Evolutionary conservation across 2,888 invertebrate species (phyloP), one percentile per base, ranked within the genome.

Genomic region (Tenthredo scrophulariae): DNA sequence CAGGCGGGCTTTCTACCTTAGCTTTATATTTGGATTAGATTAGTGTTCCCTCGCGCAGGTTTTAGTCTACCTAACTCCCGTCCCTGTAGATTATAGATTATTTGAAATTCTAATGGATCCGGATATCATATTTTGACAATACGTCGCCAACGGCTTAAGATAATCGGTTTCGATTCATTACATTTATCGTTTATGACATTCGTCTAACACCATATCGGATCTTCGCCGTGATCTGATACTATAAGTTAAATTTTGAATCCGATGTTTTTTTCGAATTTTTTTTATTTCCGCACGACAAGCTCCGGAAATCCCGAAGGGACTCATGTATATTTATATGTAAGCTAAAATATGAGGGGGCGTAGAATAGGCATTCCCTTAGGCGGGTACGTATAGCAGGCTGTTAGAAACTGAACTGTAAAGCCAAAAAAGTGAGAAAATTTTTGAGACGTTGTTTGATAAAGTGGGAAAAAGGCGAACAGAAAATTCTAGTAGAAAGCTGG

Each of bases 41-140:
- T 67, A 67, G 18, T 26, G 33, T 18, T 33, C 33, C 33, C 67
- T 67, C 67, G 67, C 18, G 54, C n/a, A 54, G 67, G 67, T 67
- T 67, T 26, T 33, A 33, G 67, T 33, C 26, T 18, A 13, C 54
- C 62, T 62, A 26, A 18, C 33, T 33, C 5, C 13, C 18, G 67
- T 67, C 67, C 18, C 15, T 13, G 6, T 67, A 18, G 67, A 67
- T 67, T 67, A 13, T n/a, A n/a, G n/a, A 54, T 33, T 18, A 67
- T 67, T 67, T 33, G 33, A 67, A 67, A 67, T 67, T 67, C 67
- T 67, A 67, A 67, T 67, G 67, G 67, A 67, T 33, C n/a, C n/a
- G 5, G 67, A 7, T 67, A 67, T 15, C 29, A 67, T 67, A 67
- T 33, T 67, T 7, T 6, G 29, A 13, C 18, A 33, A 33, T 67